Base-by-base conservation (phyloP, 2,113 vertebrate species). In the Misgurnus mizolepis region DNA sequence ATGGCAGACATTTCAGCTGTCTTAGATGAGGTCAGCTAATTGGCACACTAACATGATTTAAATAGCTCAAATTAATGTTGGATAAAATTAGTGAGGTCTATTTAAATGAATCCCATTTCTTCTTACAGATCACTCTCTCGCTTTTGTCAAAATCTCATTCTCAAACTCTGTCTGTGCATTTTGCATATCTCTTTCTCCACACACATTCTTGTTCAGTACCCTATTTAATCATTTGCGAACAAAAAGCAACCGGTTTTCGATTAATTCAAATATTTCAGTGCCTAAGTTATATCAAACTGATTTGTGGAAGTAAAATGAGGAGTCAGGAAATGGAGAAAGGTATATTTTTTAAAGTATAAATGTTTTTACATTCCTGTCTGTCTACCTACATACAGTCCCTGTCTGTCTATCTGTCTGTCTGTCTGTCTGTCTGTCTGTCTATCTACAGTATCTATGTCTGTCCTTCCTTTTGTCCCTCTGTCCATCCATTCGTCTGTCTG, bases 11-110 rank as follows among this genome's bases (percentile, higher is more conserved):
- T 69, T 79, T 62, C 71, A 84, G 67, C 73, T 61, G 67, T 47
- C 81, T 43, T 64, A 85, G 78, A 85, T 85, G 76, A 85, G 78
- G 81, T 86, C 83, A 80, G 41, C 79, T 86, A 80, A 86, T 80
- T 86, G 72, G 82, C 75, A 75, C 80, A 86, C 43, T 74, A 78
- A 82, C 77, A 75, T 50, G 80, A 82, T 84, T 82, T 80, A 81
- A 86, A 86, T 81, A 84, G 83, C 80, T 55, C 67, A 80, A 86
- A 84, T 84, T 82, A 84, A 82, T 66, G 78, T 75, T 79, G 67
- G 77, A 78, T 77, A 68, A 74, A 86, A 84, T 84, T 86, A 86
- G 78, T 39, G 60, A 82, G 49, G 61, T 65, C 67, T 49, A 55
- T 80, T 80, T 75, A 75, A 86, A 79, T 68, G 6, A 70, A 82